These are phyloP conservation scores for Lutraria lutraria DNA, from an alignment of 2,888 invertebrate species.

Conservation along the genomic window DNA sequence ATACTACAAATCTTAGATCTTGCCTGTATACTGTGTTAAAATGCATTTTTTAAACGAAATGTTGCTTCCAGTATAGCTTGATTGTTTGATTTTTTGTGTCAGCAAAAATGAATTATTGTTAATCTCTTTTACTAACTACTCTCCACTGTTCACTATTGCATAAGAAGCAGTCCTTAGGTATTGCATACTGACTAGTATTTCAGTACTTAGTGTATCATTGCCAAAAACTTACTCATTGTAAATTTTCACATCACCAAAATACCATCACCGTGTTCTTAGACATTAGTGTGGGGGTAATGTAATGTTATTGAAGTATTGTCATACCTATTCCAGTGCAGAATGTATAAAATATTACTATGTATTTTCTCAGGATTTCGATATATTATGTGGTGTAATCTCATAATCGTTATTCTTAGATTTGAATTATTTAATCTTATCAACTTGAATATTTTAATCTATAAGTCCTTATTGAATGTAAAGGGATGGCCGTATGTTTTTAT, in stretches of 20 bases:
- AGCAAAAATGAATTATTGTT: too few species aligned
- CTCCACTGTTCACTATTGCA: too few species aligned
- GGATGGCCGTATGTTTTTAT: too few species aligned
- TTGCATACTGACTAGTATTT: background rate
- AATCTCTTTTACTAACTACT: too few species aligned
- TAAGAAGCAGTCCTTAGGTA: too few species aligned
- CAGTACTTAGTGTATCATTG: background rate
- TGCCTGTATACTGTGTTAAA: background rate
- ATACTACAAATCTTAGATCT: background rate
- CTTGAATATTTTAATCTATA: too few species aligned
- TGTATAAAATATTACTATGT: background rate
- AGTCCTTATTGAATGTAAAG: too few species aligned
- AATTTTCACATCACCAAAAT: conserved; percentile 14
- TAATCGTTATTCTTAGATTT: too few species aligned
- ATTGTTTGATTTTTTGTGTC: background rate
- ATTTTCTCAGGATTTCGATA: background rate
- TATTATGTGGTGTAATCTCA: background rate
- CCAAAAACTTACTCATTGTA: conserved; percentile 18
- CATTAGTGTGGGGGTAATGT: background rate
- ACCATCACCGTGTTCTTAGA: conserved; percentile 24
- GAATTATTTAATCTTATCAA: too few species aligned
- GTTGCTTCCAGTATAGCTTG: background rate
- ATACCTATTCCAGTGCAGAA: background rate
- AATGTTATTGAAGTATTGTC: background rate
- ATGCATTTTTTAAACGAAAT: background rate